Base-by-base conservation (phyloP, 1,140 invertebrate genomes). In the Zelostemma sp. region DNA sequence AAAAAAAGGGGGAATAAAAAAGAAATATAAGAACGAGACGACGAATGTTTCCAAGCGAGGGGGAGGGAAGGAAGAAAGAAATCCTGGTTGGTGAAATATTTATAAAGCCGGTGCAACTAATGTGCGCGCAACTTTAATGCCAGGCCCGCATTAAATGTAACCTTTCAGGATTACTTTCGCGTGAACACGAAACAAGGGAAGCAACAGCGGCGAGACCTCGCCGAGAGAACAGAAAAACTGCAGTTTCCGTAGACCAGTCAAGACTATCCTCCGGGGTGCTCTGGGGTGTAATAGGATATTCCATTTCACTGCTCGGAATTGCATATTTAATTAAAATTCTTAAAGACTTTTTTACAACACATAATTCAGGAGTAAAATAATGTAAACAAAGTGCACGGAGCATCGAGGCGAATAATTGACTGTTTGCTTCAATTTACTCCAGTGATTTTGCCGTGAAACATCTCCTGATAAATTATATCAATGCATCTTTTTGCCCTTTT, bases 241-340 rank as follows among this genome's bases (percentile, higher is more conserved):
- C 35, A 43, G 56, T 50, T 59, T 59, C 15, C 21, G 33, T 18
- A 19, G n/a, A 25, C 9, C 15, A 6, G 28, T 28, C 35, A 41
- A 15, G 40, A 41, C 40, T 41, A 41, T 8, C 14, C 28, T 57
- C 35, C 28, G n/a, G n/a, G n/a, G n/a, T n/a, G n/a, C n/a, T n/a
- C n/a, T n/a, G 11, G 18, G 28, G 28, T 57, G 38, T 59, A 59
- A 59, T 59, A 47, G 49, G 40, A 50, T 50, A 43, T 59, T 14
- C 38, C 28, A 19, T 16, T 53, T 17, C 45, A 21, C 17, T 48
- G 17, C 21, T 21, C 55, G 17, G 15, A 25, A n/a, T 49, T 58
- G 46, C 46, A 48, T 43, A 50, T 50, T 59, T 50, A 59, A 59
- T 59, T 59, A 59, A 59, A 59, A 59, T 59, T 59, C 56, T 47